phyloP scores from a whole-genome alignment of 2,113 vertebrate species.

The Oceanites oceanicus region DNA sequence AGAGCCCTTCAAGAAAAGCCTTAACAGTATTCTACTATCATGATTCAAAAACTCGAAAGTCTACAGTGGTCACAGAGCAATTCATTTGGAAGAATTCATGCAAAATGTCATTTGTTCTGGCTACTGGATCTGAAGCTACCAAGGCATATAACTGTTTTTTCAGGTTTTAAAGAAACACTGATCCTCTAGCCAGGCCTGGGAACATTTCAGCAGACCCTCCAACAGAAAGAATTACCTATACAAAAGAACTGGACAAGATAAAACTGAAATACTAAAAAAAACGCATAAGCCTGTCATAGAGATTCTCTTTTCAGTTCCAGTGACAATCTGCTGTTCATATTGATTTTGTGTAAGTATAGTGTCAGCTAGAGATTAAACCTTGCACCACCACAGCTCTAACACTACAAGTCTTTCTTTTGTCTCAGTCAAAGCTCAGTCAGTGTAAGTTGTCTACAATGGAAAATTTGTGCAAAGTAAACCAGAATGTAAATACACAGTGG shows the following conservation, averaged over 20 bases:
- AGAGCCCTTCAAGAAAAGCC: neutral
- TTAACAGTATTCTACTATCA: neutral
- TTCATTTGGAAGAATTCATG: constrained; percentile 18
- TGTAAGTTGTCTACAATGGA: neutral
- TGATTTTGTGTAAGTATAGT: neutral
- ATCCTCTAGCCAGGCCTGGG: constrained; percentile 1
- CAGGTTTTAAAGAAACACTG: constrained; percentile 4
- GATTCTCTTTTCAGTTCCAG: neutral
- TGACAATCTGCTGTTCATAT: neutral
- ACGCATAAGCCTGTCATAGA: neutral
- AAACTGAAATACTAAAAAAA: neutral
- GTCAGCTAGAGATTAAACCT: constrained; percentile 12
- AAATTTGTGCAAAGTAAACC: neutral
- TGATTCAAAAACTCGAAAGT: neutral
- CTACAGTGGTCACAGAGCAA: neutral
- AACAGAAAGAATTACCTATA: neutral
- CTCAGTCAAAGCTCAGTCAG: neutral
- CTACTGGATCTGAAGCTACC: neutral
- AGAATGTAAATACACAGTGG: neutral
- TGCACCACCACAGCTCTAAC: neutral
- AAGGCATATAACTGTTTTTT: neutral
- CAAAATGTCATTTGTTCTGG: constrained; percentile 38
- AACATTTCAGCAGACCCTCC: neutral
- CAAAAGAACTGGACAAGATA: neutral
- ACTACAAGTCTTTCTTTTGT: neutral